Base-by-base conservation (phyloP, 2,888 invertebrate genomes). In the Catocala nupta region DNA sequence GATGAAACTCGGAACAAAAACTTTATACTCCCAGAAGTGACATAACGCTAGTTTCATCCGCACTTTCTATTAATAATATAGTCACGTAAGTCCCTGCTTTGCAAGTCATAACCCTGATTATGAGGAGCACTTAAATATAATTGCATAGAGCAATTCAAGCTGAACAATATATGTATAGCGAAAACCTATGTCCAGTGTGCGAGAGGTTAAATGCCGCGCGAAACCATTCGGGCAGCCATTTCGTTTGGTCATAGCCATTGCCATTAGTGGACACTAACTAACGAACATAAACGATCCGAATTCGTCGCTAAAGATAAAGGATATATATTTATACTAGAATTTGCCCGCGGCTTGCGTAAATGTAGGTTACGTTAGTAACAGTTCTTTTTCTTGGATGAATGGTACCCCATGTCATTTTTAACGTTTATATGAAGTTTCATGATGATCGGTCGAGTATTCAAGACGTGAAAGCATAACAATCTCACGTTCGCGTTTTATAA, bases 201-300 rank as follows among this genome's bases (percentile, higher is more conserved):
- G 68, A 78, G 81, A 82, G 87, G 82, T 86, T 88, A 85, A 88
- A 83, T 81, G 78, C 73, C 71, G 77, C 77, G 77, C 83, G 80
- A 82, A 77, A 81, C 87, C 88, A 86, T 89, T 90, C 82, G 81
- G 78, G 80, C 71, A 71, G 77, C 84, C 82, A 82, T 89, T 87
- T 75, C 81, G 81, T 77, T 81, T 81, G 86, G 81, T 85, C 85
- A 85, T 86, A 83, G 83, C 82, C 82, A 81, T 89, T 85, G 80
- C 83, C 90, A 90, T 91, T 90, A 91, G 86, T 83, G 88, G 85
- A 87, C 85, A 86, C 86, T 86, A 89, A 85, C 87, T 90, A 91
- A 91, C 89, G 92, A 89, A 89, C 90, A 86, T 88, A 89, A 90
- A 91, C 86, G 88, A 83, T 82, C 81, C 71, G 81, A 84, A 84